Evolutionary conservation across 1,140 invertebrate genomes (phyloP).

Genomic region (Bathynomus jamesi): DNA sequence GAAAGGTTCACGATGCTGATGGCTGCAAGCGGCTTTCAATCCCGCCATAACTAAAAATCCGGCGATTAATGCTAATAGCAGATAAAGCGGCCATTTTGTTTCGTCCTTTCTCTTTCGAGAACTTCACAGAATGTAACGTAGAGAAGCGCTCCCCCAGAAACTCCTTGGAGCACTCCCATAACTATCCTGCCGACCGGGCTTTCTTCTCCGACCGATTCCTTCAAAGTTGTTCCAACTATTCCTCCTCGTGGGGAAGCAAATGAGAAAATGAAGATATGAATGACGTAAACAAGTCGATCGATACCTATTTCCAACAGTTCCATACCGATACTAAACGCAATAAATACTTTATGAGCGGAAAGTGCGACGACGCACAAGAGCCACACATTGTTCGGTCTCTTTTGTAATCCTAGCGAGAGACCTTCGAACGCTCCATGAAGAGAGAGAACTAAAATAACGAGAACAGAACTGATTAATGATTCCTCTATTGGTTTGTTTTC

Average conservation of each 20-base stretch:
- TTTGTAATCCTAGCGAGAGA: conserved; percentile 66
- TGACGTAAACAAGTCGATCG: conserved; percentile 18
- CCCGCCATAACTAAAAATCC: conserved; percentile 64
- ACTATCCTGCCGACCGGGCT: conserved; percentile 9
- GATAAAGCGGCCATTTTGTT: conserved; percentile 56
- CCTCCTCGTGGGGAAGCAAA: conserved; percentile 22
- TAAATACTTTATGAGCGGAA: conserved; percentile 63
- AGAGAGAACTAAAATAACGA: neutral
- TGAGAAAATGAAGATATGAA: conserved; percentile 22
- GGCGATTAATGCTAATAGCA: conserved; percentile 60
- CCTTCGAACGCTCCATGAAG: conserved; percentile 43
- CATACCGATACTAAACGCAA: conserved; percentile 51
- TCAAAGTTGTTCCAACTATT: conserved; percentile 8
- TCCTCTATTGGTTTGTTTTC: no score
- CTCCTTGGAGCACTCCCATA: conserved; percentile 61
- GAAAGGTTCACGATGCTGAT: no score
- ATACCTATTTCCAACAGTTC: conserved; percentile 43
- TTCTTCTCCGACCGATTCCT: neutral
- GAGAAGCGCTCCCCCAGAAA: conserved; percentile 75
- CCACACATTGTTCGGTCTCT: conserved; percentile 54
- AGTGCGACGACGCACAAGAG: conserved; percentile 53
- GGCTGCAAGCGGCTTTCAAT: no score
- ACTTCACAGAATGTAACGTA: conserved; percentile 89
- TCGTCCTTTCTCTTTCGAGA: conserved; percentile 60
- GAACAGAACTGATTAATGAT: neutral